phyloP scores from a whole-genome alignment of 2,797 vertebrate species.

The Alectoris magna region DNA sequence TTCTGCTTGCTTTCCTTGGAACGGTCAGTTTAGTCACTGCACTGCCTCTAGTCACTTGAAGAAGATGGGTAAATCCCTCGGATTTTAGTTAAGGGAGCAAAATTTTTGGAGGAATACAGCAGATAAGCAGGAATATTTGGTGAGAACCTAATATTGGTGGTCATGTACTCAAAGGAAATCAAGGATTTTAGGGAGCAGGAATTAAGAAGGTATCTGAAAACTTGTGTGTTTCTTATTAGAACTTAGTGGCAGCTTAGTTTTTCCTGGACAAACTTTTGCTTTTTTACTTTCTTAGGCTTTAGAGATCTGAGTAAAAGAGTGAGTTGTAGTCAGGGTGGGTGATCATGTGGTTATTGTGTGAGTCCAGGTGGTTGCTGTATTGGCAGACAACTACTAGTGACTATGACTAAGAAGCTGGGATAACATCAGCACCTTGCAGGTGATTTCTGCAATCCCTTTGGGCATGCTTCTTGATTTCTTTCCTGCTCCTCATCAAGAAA shows the following conservation, averaged over 20 bases:
- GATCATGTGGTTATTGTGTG: neutral
- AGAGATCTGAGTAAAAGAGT: neutral
- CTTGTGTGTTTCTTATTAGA: neutral
- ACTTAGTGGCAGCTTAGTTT: neutral
- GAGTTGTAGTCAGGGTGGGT: neutral
- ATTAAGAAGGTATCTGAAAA: neutral
- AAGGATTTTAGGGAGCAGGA: neutral
- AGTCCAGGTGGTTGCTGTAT: neutral
- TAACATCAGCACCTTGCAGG: neutral
- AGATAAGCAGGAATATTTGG: neutral
- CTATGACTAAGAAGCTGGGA: neutral
- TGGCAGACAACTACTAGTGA: neutral
- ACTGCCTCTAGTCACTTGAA: neutral
- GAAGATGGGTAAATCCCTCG: neutral
- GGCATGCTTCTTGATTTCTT: neutral
- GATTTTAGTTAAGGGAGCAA: neutral
- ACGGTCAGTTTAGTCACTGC: neutral
- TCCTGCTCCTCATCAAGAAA: neutral
- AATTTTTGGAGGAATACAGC: neutral
- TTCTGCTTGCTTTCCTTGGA: neutral
- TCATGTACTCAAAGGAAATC: neutral
- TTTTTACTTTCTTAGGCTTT: neutral
- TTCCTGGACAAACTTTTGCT: neutral
- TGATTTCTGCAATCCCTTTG: neutral
- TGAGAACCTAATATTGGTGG: neutral